Evolutionary conservation across 2,888 invertebrate genomes (phyloP).

Genomic region (Protonemura montana): DNA sequence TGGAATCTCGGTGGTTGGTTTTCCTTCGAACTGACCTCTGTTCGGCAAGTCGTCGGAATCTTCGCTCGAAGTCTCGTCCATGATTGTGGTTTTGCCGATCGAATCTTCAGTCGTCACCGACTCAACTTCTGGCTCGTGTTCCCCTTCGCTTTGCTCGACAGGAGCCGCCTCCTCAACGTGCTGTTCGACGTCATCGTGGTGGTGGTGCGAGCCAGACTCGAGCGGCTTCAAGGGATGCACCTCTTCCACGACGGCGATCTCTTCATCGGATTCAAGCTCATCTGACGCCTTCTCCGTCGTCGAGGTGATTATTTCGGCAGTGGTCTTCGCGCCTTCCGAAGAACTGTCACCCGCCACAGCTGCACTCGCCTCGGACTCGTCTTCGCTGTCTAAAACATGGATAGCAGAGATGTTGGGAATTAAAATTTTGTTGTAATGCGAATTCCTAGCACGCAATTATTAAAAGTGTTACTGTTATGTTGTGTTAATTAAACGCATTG

Average conservation of each 20-base stretch:
- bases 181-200: neutral
- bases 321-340: neutral
- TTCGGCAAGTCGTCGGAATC: neutral
- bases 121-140: neutral
- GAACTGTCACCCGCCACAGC: neutral
- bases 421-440: neutral
- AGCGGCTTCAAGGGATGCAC: neutral
- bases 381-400: neutral
- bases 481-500: neutral
- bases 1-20: neutral
- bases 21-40: neutral
- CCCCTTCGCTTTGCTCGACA: neutral
- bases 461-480: slow-evolving; percentile 7
- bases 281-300: slow-evolving; percentile 14
- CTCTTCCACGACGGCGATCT: neutral
- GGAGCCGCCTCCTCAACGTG: neutral
- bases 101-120: neutral
- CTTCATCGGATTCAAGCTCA: neutral
- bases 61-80: neutral
- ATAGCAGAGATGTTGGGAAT: neutral
- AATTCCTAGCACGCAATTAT: neutral
- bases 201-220: neutral
- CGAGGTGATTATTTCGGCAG: neutral
- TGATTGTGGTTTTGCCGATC: neutral
- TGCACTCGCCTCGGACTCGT: neutral